Evolutionary conservation across 2,113 vertebrate genomes (phyloP).

Genomic region (Hippocampus barbouri): DNA sequence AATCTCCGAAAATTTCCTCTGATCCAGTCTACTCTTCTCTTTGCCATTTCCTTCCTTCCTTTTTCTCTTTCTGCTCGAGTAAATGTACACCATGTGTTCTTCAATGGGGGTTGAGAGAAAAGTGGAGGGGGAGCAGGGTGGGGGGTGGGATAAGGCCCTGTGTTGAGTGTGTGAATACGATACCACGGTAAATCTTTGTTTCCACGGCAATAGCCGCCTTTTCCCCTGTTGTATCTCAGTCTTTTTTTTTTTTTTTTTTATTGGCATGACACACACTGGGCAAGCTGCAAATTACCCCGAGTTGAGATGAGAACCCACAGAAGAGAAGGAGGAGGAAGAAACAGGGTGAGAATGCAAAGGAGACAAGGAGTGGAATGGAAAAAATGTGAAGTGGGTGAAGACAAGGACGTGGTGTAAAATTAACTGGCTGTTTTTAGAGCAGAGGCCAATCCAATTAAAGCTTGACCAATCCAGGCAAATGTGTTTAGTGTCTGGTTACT

Average conservation of each 20-base stretch:
- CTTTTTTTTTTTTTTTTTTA: slow-evolving; percentile 48
- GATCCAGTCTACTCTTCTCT: slow-evolving; percentile 39
- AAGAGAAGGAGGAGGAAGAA: slow-evolving; percentile 32
- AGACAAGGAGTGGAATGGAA: slow-evolving; percentile 19
- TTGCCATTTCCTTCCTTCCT: slow-evolving; percentile 28
- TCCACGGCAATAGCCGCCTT: slow-evolving; percentile 46
- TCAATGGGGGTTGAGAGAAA: slow-evolving; percentile 48
- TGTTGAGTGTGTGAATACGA: slow-evolving; percentile 59
- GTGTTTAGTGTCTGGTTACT: slow-evolving; percentile 64
- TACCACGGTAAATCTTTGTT: slow-evolving; percentile 70
- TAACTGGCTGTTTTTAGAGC: slow-evolving; percentile 58
- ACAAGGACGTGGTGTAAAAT: slow-evolving; percentile 52
- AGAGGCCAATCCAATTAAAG: slow-evolving; percentile 67
- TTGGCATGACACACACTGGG: slow-evolving; percentile 72
- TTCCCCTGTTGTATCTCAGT: slow-evolving; percentile 44
- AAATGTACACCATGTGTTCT: slow-evolving; percentile 76
- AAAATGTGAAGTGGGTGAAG: slow-evolving; percentile 33
- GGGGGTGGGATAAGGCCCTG: slow-evolving; percentile 37
- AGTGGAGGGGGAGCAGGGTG: not conserved
- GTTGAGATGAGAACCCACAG: slow-evolving; percentile 58
- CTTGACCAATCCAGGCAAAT: slow-evolving; percentile 63
- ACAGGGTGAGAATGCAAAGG: not conserved
- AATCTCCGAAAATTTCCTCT: slow-evolving; percentile 53
- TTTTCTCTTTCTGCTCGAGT: slow-evolving; percentile 46
- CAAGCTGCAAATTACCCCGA: slow-evolving; percentile 74